A percentile compares a stretch with the other conserved stretches of the same genome.
These are phyloP conservation scores for Trogon surrucura DNA, from an alignment of 2,113 vertebrate genomes.

Conservation along the genomic window DNA sequence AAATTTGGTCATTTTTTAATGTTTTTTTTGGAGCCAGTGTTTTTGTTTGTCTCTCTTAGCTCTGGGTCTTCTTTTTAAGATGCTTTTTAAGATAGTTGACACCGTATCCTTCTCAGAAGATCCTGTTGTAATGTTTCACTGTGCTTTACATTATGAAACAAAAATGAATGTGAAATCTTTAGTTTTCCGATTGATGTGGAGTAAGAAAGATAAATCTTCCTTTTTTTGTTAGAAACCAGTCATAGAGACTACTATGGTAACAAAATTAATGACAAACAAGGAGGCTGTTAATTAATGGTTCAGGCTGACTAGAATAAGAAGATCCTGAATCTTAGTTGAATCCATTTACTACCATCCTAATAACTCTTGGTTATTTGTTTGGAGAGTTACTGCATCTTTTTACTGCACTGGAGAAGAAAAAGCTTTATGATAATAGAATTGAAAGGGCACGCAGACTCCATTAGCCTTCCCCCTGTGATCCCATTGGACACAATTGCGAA, in stretches of 20 bases:
- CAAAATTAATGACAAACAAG: constrained; percentile 55
- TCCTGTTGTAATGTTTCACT: constrained; percentile 9
- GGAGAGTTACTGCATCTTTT: neutral
- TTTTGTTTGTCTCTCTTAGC: constrained; percentile 21
- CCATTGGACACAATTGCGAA: rapidly evolving
- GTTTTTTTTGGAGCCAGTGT: neutral
- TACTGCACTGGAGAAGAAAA: neutral
- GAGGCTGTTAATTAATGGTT: constrained; percentile 59
- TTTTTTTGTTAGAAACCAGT: constrained; percentile 37
- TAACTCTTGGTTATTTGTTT: constrained; percentile 29
- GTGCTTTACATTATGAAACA: constrained; percentile 37
- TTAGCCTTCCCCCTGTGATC: neutral
- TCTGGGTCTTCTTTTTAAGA: neutral
- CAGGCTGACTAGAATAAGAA: constrained; percentile 41
- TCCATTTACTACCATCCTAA: neutral
- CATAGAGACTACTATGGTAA: constrained; percentile 50
- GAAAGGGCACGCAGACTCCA: neutral
- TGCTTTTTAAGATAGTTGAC: neutral
- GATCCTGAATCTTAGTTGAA: neutral
- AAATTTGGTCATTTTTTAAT: neutral
- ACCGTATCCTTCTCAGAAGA: constrained; percentile 6
- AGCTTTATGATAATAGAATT: neutral
- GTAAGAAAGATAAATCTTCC: constrained; percentile 14
- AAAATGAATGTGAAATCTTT: constrained; percentile 43
- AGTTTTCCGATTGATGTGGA: neutral